These are phyloP conservation scores for Ectobius pallidus DNA, from an alignment of 2,888 invertebrate genomes.

Conservation along the genomic window DNA sequence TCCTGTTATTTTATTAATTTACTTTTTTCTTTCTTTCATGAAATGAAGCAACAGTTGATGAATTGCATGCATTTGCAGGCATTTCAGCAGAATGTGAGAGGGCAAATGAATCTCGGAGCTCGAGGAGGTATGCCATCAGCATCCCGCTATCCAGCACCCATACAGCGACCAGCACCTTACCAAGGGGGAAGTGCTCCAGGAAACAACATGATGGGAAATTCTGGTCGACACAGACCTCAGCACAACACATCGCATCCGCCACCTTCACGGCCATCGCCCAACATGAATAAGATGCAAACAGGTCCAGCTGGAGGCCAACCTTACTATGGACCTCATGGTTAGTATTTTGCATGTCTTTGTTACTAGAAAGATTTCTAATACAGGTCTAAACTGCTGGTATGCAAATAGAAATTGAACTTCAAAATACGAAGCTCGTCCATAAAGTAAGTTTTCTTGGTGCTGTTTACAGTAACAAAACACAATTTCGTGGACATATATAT, in stretches of 20 bases:
- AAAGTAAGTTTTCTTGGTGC: no score
- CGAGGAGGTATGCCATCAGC: slow-evolving; percentile 49
- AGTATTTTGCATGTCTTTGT: no score
- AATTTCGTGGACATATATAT: no score
- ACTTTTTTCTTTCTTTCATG: no score
- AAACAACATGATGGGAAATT: slow-evolving; percentile 27
- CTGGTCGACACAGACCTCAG: slow-evolving; percentile 38
- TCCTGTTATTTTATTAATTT: no score
- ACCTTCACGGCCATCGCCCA: slow-evolving; percentile 40
- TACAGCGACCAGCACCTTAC: slow-evolving; percentile 61
- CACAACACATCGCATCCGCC: slow-evolving; percentile 36
- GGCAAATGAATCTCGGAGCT: slow-evolving; percentile 36
- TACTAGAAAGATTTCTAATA: no score
- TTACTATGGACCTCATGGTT: slow-evolving; percentile 33
- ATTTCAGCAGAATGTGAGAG: slow-evolving; percentile 37
- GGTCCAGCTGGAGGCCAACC: slow-evolving; percentile 18
- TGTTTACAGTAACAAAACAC: no score
- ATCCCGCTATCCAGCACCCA: slow-evolving; percentile 63
- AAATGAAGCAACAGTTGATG: no score
- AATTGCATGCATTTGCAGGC: slow-evolving; percentile 24
- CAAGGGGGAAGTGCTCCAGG: slow-evolving; percentile 41
- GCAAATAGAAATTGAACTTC: not conserved
- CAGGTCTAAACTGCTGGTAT: no score
- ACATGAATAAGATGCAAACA: slow-evolving; percentile 37
- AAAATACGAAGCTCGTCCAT: no score